Conservation (phyloP, 2,797 vertebrate genomes). For the Crypturellus tataupa region DNA sequence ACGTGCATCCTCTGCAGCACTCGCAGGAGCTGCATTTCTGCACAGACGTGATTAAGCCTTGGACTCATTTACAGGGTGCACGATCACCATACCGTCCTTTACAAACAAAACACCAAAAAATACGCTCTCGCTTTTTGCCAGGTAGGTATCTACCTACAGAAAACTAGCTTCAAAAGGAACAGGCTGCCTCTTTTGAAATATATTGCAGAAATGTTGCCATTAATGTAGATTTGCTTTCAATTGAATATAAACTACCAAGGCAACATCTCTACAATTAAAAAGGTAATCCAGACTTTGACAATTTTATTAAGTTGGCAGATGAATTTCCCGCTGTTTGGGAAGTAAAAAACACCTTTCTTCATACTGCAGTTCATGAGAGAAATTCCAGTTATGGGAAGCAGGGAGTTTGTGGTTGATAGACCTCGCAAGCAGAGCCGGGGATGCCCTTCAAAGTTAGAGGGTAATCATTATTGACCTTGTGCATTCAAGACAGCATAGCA, state of each 20-base stretch:
- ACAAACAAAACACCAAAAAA: neutral
- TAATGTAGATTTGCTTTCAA: slow-evolving; percentile 9
- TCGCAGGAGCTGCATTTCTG: neutral
- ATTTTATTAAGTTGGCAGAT: neutral
- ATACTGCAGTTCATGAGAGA: slow-evolving; percentile 9
- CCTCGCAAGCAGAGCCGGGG: slow-evolving; percentile 50
- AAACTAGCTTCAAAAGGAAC: neutral
- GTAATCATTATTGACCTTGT: slow-evolving; percentile 79
- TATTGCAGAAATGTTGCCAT: neutral
- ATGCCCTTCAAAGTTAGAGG: slow-evolving; percentile 77
- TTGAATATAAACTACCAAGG: neutral
- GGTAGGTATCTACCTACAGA: neutral
- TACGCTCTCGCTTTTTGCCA: neutral
- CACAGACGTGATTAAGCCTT: neutral
- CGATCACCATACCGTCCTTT: neutral
- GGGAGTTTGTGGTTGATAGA: slow-evolving; percentile 34
- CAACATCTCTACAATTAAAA: neutral
- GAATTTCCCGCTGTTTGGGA: neutral
- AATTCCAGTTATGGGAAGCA: slow-evolving; percentile 38
- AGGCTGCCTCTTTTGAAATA: neutral
- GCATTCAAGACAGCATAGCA: slow-evolving; percentile 75
- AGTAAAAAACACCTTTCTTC: slow-evolving; percentile 20
- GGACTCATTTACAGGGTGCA: neutral
- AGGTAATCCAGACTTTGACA: neutral
- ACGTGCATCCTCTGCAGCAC: neutral